phyloP scores from a whole-genome alignment of 2,113 vertebrate species.

The Oceanites oceanicus region DNA sequence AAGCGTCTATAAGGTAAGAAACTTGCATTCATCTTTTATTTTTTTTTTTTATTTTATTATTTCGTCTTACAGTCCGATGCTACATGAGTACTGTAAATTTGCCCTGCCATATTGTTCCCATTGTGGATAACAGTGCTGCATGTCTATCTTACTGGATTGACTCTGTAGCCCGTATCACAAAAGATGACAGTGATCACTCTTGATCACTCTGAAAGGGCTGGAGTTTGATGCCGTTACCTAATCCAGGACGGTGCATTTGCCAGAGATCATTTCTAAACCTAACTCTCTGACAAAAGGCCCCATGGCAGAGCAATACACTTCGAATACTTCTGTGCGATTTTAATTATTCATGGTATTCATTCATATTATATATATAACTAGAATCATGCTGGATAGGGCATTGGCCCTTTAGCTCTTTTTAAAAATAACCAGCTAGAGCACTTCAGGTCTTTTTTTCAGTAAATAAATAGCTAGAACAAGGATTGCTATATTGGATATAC shows the following conservation, averaged over 20 bases:
- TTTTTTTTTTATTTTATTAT: not conserved
- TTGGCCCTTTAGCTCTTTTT: not conserved
- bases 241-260: not conserved
- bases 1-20: conserved; percentile 74
- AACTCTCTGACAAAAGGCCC: not conserved
- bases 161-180: not conserved
- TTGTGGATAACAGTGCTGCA: not conserved
- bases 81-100: not conserved
- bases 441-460: not conserved
- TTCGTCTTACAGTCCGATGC: not conserved
- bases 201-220: not conserved
- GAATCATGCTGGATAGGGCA: not conserved
- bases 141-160: not conserved
- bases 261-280: not conserved
- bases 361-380: not conserved
- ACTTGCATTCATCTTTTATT: not conserved
- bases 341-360: not conserved
- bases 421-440: not conserved
- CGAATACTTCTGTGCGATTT: not conserved
- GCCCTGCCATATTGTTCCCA: not conserved
- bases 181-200: not conserved
- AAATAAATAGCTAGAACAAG: not conserved
- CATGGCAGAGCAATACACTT: not conserved
- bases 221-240: not conserved
- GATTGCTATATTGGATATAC: not conserved